Base-by-base conservation (phyloP, 2,888 invertebrate species). In the Acheta domesticus region DNA sequence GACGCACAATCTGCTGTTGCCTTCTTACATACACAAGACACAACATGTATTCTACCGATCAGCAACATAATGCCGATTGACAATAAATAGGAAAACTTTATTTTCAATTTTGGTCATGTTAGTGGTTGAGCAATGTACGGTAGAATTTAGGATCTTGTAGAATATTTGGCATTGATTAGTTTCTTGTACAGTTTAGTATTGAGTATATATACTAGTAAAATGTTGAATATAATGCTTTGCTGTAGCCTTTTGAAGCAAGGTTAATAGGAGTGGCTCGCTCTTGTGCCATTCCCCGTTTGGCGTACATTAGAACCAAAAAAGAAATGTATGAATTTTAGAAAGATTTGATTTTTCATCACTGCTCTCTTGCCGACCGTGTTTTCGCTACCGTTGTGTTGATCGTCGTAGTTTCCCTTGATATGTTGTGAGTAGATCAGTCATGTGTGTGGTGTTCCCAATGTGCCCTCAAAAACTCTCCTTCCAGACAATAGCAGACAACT, bases 341-440 rank as follows among this genome's bases (percentile, higher is more conserved):
- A 48, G 48, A 76, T 48, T n/a, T 79, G 49, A 73, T 79, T 62
- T 74, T 80, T 80, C 80, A 80, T 81, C 81, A 81, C 81, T 81
- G 81, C 81, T 81, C 79, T 81, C 81, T 81, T 81, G 81, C 79
- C 75, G 81, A 79, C 78, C 79, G 62, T 62, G 74, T 78, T 79
- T 74, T 20, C n/a, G 36, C 76, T 23, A 62, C 20, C 76, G 79
- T 79, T 75, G 48, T 76, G 36, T 48, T 78, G 5, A 23, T 50
- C 62, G 4, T n/a, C 62, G 62, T 62, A 62, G 62, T 62, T 14
- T 62, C n/a, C n/a, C 62, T 62, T 62, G 62, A 62, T 62, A n/a
- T 62, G 14, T 62, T 62, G 62, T 62, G 14, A 62, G 62, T 62
- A 62, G 62, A 19, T 62, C n/a, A 62, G n/a, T 62, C 62, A 14